Base-by-base conservation (phyloP, 2,888 invertebrate genomes). In the Aphrophora alni region DNA sequence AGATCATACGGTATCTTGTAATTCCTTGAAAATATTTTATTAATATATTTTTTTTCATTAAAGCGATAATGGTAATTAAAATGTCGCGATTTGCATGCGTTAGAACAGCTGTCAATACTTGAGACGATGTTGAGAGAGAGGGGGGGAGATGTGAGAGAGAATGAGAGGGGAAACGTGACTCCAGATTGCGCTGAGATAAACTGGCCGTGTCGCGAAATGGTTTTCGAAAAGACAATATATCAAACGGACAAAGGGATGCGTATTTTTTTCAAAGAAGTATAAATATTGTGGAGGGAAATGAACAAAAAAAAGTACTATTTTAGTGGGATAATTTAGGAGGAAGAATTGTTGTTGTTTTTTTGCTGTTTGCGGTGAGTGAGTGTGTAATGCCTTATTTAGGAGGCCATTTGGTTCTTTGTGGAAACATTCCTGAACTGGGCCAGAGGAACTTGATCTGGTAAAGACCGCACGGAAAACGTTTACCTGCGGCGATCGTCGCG, bases 351-450 rank as follows among this genome's bases (percentile, higher is more conserved):
- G 44, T 7, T 44, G 3, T 44, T 44, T 44, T 33, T 5, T 8
- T 3, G 2, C 17, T 1, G 8, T 44, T n/a, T 59, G 59, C 59
- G 59, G 59, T 59, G 21, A 59, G 59, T 21, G 59, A 59, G 59
- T 21, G 59, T 59, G 59, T 59, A 59, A 59, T 59, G 59, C 59
- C 59, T 59, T 59, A 59, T 59, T 59, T 59, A 59, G 59, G 59
- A 59, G 21, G 59, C 59, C 59, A 59, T 59, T 44, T 21, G 59
- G 59, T 59, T 14, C 59, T 59, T 59, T 59, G 59, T 59, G 59
- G 59, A 14, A 14, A 14, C 59, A 59, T 59, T 59, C 59, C 59
- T 59, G 59, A 59, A 21, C 21, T 59, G 59, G 59, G 59, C 59
- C 59, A 59, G 59, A 3, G 21, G 2, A 44, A 44, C 21, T 59